Conservation (phyloP, 2,888 invertebrate genomes). For the Chrysina gloriosa region DNA sequence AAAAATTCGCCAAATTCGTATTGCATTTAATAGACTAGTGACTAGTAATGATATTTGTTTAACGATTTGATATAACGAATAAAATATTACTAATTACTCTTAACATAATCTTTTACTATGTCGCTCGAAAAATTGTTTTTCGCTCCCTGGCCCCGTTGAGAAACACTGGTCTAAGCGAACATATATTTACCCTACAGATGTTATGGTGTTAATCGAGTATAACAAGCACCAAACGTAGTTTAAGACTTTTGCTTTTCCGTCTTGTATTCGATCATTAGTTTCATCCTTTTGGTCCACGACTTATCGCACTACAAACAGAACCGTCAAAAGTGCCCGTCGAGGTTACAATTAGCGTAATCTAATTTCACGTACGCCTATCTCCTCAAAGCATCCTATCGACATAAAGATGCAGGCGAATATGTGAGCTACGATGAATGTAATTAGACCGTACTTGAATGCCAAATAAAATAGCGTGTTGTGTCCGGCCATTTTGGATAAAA, state of each 20-base stretch:
- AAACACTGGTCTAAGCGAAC: no score
- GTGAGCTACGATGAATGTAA: constrained; percentile 44
- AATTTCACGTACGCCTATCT: neutral
- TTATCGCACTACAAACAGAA: constrained; percentile 10
- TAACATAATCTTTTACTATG: no score
- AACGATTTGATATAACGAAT: no score
- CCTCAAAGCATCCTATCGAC: constrained; percentile 41
- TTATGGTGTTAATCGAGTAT: constrained; percentile 26
- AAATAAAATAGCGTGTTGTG: constrained; percentile 37
- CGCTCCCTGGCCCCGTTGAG: no score
- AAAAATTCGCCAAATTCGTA: no score
- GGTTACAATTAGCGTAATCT: no score
- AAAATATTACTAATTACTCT: no score
- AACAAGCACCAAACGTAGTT: constrained; percentile 36
- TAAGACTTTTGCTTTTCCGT: neutral
- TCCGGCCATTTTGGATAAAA: constrained; percentile 41
- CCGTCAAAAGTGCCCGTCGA: no score
- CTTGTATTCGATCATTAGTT: constrained; percentile 12
- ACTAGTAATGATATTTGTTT: no score
- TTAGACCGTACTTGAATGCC: constrained; percentile 41
- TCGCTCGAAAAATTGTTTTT: no score
- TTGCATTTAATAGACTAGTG: no score
- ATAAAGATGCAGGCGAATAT: constrained; percentile 44
- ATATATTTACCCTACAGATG: constrained; percentile 36
- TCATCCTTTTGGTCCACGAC: constrained; percentile 37